Evolutionary conservation across 2,113 vertebrate species (phyloP), one percentile per base, ranked within the genome.

Genomic region (Mastomys natalensis): DNA sequence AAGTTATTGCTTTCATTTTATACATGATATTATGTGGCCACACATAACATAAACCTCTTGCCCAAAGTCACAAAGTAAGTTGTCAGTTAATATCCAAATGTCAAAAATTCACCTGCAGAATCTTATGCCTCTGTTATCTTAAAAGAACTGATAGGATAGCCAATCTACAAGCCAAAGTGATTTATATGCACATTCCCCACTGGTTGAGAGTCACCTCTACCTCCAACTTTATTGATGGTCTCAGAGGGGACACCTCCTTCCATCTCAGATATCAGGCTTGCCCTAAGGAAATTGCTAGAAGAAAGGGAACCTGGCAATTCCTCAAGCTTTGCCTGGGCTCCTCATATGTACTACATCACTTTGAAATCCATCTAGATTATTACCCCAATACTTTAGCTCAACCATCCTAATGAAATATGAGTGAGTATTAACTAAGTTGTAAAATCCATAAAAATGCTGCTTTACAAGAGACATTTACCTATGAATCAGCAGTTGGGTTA

Each of bases 401-500:
- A 98, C 94, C 72, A 34, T 96, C 96, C 97, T 98, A 98, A 98
- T 98, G 98, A 98, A 98, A 98, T 98, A 98, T 72, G 74, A 97
- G 91, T 96, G 93, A 96, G 98, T 98, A 98, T 98, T 98, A 98
- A 98, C 96, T 96, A 98, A 98, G 97, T 96, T 96, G 97, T 98
- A 98, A 98, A 98, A 98, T 98, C 98, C 97, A 98, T 98, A 96
- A 98, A 98, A 98, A 96, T 92, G 98, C 97, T 98, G 96, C 98
- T 98, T 99, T 98, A 98, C 98, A 98, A 98, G 98, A 98, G 97
- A 98, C 98, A 98, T 98, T 98, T 98, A 98, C 98, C 97, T 98
- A 98, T 98, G 98, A 98, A 98, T 98, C 98, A 99, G 98, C 98
- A 98, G 98, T 98, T 98, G 98, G 97, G 97, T 98, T 98, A 99